Conservation (phyloP, 2,888 invertebrate species). For the Nasonovia ribisnigri region DNA sequence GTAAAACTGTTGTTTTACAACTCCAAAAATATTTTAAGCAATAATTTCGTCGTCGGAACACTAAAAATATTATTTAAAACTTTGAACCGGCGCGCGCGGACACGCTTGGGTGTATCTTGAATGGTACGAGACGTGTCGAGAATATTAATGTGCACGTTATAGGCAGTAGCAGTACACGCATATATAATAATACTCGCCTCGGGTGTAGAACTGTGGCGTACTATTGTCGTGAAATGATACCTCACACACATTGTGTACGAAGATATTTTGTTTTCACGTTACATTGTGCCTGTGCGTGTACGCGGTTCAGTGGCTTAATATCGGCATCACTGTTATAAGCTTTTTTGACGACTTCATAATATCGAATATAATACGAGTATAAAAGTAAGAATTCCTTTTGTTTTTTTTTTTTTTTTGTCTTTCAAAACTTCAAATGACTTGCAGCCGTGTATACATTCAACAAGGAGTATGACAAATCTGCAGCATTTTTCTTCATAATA, state of each 20-base stretch:
- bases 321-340: not conserved
- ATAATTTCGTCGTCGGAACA: not conserved
- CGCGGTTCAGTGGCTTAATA: not conserved
- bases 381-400: constrained; percentile 12
- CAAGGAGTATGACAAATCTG: not conserved
- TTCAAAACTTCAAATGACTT: not conserved
- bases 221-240: constrained; percentile 3
- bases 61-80: not conserved
- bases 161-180: not conserved
- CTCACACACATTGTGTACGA: not conserved
- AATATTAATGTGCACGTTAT: not conserved
- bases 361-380: not conserved
- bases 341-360: not conserved
- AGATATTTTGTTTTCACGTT: not conserved
- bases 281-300: not conserved
- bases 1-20: not conserved
- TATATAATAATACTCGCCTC: not conserved
- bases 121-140: not conserved
- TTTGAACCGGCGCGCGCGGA: not conserved
- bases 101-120: not conserved
- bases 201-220: not conserved
- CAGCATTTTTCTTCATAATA: not conserved
- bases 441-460: not conserved
- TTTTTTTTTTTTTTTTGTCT: not conserved
- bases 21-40: not conserved